These are phyloP conservation scores for Neolamprologus variostigma DNA, from an alignment of 2,113 vertebrate genomes.

Conservation along the genomic window DNA sequence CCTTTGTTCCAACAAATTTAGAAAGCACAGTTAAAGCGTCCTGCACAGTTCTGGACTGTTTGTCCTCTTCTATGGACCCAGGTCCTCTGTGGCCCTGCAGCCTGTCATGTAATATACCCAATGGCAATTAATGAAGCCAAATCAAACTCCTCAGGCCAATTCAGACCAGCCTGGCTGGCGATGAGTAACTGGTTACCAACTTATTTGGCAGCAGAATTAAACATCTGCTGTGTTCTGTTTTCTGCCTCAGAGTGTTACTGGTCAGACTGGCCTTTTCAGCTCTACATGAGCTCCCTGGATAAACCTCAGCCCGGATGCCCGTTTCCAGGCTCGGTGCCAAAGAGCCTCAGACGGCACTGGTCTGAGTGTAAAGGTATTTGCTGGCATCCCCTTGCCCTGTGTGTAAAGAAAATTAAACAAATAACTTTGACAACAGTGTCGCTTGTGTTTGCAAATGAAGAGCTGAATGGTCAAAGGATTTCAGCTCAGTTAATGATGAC, in stretches of 20 bases:
- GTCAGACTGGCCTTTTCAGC: background rate
- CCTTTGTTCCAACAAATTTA: background rate
- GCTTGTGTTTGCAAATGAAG: background rate
- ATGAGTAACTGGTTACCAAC: constrained; percentile 17
- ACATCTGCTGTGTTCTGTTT: constrained; percentile 46
- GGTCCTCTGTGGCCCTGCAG: background rate
- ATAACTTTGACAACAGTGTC: background rate
- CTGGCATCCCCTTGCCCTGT: background rate
- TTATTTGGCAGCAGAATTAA: constrained; percentile 20
- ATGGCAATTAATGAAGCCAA: background rate
- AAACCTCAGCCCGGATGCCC: background rate
- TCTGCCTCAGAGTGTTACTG: constrained; percentile 6
- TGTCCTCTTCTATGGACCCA: background rate
- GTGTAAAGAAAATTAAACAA: background rate
- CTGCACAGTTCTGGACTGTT: background rate
- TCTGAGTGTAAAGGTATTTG: background rate
- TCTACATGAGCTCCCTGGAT: background rate
- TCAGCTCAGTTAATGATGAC: background rate
- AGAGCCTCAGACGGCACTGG: background rate
- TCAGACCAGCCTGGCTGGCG: constrained; percentile 1
- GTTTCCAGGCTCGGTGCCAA: constrained; percentile 3
- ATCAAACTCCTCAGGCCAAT: background rate
- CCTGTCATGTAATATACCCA: constrained; percentile 7
- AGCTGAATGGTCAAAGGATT: background rate
- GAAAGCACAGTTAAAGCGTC: background rate